Conservation (phyloP, 2,113 vertebrate genomes). For the Mustelus asterias region DNA sequence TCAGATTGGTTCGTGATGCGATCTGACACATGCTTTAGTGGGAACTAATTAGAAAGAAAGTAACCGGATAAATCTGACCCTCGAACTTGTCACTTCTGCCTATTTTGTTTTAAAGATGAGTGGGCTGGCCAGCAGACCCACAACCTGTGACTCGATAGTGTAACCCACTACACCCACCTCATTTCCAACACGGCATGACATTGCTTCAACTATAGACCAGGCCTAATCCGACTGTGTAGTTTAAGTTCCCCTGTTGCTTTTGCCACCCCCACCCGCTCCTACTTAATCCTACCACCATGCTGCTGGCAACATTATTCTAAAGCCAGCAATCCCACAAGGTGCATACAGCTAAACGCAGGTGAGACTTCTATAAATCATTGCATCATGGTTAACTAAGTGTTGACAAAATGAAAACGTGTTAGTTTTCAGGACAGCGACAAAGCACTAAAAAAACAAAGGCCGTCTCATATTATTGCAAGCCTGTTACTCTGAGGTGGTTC, state of each 20-base stretch:
- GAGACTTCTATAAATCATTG: background rate
- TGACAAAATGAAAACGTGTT: background rate
- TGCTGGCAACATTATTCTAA: background rate
- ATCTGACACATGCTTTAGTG: background rate
- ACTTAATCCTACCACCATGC: background rate
- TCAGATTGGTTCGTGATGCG: background rate
- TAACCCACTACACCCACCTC: background rate
- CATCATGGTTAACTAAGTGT: background rate
- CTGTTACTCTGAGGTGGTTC: background rate
- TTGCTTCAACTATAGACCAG: background rate
- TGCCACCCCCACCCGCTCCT: background rate
- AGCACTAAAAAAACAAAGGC: background rate
- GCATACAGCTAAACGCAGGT: background rate
- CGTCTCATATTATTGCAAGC: background rate
- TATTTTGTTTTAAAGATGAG: background rate
- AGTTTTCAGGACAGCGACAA: background rate
- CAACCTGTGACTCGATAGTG: background rate
- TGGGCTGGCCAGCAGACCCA: background rate
- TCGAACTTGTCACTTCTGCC: background rate
- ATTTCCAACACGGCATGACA: background rate
- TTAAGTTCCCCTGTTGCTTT: background rate
- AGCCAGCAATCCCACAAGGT: background rate
- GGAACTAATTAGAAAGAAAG: background rate
- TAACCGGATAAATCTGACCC: background rate
- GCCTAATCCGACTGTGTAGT: background rate